These are phyloP conservation scores for Ammospiza nelsoni DNA, from an alignment of 2,113 vertebrate species.

Conservation along the genomic window DNA sequence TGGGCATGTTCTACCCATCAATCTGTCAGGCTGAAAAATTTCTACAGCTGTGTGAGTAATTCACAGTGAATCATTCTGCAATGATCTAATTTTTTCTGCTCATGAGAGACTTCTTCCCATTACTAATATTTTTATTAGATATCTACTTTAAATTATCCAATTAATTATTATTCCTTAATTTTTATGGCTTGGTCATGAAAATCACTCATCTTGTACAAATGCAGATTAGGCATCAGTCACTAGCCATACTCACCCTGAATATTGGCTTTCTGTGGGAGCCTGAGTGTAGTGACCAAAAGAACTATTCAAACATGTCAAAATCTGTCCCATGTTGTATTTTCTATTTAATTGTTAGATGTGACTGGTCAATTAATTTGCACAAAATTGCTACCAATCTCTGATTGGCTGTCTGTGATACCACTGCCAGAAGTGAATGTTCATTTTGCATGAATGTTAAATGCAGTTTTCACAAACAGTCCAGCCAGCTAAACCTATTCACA, in stretches of 20 bases:
- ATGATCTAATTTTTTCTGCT: slow-evolving; percentile 33
- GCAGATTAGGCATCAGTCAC: not conserved
- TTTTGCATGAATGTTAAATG: not conserved
- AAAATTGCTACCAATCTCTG: not conserved
- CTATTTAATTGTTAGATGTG: not conserved
- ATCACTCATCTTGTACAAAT: not conserved
- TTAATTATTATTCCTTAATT: not conserved
- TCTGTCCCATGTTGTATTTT: not conserved
- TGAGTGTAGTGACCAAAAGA: not conserved
- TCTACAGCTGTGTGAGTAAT: slow-evolving; percentile 38
- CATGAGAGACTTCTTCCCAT: not conserved
- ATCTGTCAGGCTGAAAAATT: slow-evolving; percentile 49
- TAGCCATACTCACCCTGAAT: not conserved
- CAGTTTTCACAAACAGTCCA: not conserved
- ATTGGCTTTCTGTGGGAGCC: not conserved
- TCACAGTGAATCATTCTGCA: slow-evolving; percentile 19
- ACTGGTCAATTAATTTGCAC: not conserved
- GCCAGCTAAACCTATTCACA: not conserved
- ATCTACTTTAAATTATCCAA: not conserved
- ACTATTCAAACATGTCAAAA: slow-evolving; percentile 26
- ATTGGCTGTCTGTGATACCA: not conserved
- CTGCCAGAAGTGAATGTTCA: not conserved
- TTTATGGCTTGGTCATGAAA: not conserved
- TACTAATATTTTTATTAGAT: slow-evolving; percentile 13
- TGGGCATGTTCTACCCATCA: slow-evolving; percentile 15